Conservation (phyloP, 2,888 invertebrate species). For the Cerastis leucographa region DNA sequence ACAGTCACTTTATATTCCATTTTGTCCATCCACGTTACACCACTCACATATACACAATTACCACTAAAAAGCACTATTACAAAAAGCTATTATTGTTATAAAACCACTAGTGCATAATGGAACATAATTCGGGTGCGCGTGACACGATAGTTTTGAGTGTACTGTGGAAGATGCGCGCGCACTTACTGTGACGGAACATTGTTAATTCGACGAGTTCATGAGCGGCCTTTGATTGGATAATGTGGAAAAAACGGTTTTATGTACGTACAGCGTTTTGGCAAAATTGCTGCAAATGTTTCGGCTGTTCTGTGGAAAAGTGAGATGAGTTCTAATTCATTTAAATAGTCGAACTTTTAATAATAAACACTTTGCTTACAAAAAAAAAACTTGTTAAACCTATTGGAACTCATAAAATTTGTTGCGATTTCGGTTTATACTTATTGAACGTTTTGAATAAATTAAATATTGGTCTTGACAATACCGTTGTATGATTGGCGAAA, state of each 20-base stretch:
- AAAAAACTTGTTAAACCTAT: neutral
- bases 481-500: neutral
- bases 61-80: conserved; percentile 35
- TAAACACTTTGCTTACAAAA: too few species aligned
- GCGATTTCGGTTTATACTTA: neutral
- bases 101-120: conserved; percentile 52
- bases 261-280: conserved; percentile 8
- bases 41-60: conserved; percentile 23
- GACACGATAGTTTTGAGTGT: conserved; percentile 60
- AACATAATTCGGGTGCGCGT: conserved; percentile 65
- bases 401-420: neutral
- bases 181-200: conserved; percentile 48
- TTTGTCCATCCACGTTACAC: conserved; percentile 22
- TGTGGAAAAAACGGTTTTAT: conserved; percentile 23
- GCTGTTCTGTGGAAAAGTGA: neutral
- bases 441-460: neutral
- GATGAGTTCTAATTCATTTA: neutral
- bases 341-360: neutral
- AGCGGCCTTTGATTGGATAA: conserved; percentile 61
- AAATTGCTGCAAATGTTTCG: neutral
- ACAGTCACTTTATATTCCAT: conserved; percentile 63
- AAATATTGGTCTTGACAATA: neutral
- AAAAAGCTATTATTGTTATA: conserved; percentile 51
- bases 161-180: conserved; percentile 67
- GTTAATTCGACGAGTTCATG: conserved; percentile 42